A percentile compares a stretch with the other conserved stretches of the same genome.
phyloP scores from a whole-genome alignment of 2,113 vertebrate species.

The Forbesichthys papilliferus region DNA sequence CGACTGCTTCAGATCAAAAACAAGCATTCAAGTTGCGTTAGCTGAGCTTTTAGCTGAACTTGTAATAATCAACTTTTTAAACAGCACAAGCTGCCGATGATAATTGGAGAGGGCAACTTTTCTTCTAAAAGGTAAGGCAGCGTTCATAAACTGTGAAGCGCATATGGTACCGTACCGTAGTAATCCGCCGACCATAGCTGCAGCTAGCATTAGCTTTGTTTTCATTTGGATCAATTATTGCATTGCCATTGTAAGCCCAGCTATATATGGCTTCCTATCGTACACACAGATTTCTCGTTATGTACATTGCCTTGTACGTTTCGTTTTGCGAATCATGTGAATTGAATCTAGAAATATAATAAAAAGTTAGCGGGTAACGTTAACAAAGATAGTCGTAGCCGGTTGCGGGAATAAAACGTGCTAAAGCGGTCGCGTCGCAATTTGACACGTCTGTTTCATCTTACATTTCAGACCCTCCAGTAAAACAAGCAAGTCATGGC shows the following conservation, averaged over 20 bases:
- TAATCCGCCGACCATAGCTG: not conserved
- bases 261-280: constrained; percentile 28
- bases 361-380: not conserved
- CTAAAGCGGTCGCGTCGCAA: constrained; percentile 19
- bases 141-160: constrained; percentile 1
- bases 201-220: constrained; percentile 69
- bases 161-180: not conserved
- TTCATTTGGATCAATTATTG: constrained; percentile 53
- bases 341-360: not conserved
- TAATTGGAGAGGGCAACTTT: not conserved
- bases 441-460: constrained; percentile 20
- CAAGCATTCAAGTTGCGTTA: constrained; percentile 56
- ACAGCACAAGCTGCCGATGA: constrained; percentile 22
- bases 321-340: not conserved
- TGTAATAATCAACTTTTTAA: constrained; percentile 55
- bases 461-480: constrained; percentile 13
- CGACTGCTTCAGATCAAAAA: constrained; percentile 57
- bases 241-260: constrained; percentile 44
- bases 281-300: constrained; percentile 46
- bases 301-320: constrained; percentile 36
- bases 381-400: not conserved
- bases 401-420: not conserved
- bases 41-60: constrained; percentile 64
- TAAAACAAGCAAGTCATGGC: constrained; percentile 81
- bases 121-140: constrained; percentile 40